Percentiles rank a stretch among this genome's conserved stretches.
Conservation (phyloP, 2,113 vertebrate species). For the Chelonoidis abingdonii region DNA sequence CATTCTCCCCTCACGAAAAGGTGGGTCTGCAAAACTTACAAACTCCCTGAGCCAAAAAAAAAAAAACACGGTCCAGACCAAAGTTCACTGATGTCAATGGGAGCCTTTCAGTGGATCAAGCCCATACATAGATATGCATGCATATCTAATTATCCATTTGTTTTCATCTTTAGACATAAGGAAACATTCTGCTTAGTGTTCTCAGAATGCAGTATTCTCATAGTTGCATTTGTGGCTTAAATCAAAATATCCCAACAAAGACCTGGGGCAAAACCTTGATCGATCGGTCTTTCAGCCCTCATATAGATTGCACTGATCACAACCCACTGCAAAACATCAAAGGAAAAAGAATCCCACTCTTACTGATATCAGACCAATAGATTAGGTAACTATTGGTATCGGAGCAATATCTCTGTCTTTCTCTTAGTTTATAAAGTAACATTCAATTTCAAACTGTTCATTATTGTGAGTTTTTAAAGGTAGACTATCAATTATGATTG, state of each 20-base stretch:
- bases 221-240: not conserved
- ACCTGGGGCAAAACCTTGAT: not conserved
- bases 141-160: not conserved
- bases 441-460: not conserved
- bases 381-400: too few relatives aligned
- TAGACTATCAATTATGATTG: not conserved
- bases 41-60: not conserved
- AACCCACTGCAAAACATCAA: not conserved
- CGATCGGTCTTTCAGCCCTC: too few relatives aligned
- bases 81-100: not conserved
- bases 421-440: not conserved
- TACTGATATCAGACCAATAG: not conserved
- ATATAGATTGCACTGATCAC: too few relatives aligned
- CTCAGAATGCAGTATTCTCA: not conserved
- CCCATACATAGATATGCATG: not conserved
- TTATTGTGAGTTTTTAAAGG: not conserved
- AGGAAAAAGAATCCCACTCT: not conserved
- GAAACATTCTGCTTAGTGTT: not conserved
- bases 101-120: not conserved
- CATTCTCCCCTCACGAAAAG: not conserved
- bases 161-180: not conserved
- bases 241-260: not conserved
- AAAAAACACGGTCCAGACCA: not conserved
- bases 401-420: not conserved
- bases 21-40: not conserved